These are phyloP conservation scores for Pelosia muscerda DNA, from an alignment of 2,888 invertebrate species.

Conservation along the genomic window DNA sequence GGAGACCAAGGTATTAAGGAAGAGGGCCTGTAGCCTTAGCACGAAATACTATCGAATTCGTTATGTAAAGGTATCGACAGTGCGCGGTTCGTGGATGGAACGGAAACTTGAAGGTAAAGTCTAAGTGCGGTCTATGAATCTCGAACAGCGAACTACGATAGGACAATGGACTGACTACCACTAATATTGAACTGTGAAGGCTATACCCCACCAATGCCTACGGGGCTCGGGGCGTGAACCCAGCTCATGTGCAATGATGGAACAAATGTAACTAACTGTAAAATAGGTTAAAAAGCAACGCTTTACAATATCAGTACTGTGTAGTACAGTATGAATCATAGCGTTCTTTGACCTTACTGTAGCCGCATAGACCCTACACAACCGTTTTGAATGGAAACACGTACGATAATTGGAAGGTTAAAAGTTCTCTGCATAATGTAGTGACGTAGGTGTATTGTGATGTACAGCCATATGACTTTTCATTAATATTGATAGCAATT, in stretches of 20 bases:
- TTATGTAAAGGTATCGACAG: neutral
- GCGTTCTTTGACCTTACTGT: slow-evolving; percentile 2
- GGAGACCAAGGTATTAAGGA: no score
- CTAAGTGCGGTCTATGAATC: no score
- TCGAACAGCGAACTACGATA: no score
- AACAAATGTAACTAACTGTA: neutral
- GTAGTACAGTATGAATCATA: neutral
- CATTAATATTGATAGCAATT: no score
- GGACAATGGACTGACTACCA: no score
- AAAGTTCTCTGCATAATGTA: neutral
- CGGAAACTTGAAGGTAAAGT: no score
- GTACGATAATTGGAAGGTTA: neutral
- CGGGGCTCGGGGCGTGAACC: no score
- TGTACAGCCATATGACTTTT: neutral
- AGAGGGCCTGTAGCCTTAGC: no score
- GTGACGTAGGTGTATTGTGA: neutral
- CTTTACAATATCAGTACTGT: neutral
- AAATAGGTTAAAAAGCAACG: neutral
- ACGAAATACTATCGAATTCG: no score
- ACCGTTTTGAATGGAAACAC: neutral
- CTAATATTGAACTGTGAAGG: no score
- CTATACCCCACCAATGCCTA: no score
- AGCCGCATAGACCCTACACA: neutral
- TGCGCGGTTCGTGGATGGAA: neutral
- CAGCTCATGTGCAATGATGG: no score